Conservation (phyloP, 1,140 invertebrate genomes). For the Latrodectus geometricus region DNA sequence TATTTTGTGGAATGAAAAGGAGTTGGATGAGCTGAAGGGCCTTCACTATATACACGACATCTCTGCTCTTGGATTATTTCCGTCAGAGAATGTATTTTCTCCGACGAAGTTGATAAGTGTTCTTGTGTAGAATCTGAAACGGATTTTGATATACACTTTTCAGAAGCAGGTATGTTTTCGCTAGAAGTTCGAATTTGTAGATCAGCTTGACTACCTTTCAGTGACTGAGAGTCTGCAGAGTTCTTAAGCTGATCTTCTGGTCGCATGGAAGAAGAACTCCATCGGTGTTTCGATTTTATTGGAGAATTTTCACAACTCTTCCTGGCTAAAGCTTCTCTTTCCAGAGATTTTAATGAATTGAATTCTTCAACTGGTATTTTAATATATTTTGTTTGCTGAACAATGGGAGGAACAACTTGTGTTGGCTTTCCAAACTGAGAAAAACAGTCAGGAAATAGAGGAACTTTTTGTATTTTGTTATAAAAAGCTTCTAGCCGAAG, state of each 20-base stretch:
- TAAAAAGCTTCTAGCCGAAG: conserved; percentile 59
- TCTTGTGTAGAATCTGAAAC: conserved; percentile 6
- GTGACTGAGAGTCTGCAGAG: conserved; percentile 75
- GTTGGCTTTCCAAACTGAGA: conserved; percentile 60
- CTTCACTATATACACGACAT: conserved; percentile 52
- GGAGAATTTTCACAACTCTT: conserved; percentile 17
- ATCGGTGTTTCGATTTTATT: conserved; percentile 20
- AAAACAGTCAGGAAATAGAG: conserved; percentile 45
- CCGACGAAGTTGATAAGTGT: not conserved
- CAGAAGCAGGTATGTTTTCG: not conserved
- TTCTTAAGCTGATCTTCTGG: conserved; percentile 90
- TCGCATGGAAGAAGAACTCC: conserved; percentile 76
- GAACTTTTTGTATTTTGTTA: conserved; percentile 60
- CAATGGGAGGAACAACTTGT: conserved; percentile 55
- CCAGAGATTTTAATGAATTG: conserved; percentile 8
- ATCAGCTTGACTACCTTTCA: not conserved
- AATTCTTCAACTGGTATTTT: conserved; percentile 20
- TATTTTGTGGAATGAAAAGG: conserved; percentile 46
- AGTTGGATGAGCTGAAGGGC: conserved; percentile 19
- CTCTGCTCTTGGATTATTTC: conserved; percentile 57
- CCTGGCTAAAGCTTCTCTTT: conserved; percentile 15
- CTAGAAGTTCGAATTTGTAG: not conserved
- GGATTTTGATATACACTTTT: not conserved
- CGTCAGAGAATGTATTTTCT: conserved; percentile 34
- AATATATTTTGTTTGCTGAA: conserved; percentile 40